A percentile compares a stretch with the other conserved stretches of the same genome.
Conservation (phyloP, 1,140 invertebrate genomes). For the Trissolcus basalis region DNA sequence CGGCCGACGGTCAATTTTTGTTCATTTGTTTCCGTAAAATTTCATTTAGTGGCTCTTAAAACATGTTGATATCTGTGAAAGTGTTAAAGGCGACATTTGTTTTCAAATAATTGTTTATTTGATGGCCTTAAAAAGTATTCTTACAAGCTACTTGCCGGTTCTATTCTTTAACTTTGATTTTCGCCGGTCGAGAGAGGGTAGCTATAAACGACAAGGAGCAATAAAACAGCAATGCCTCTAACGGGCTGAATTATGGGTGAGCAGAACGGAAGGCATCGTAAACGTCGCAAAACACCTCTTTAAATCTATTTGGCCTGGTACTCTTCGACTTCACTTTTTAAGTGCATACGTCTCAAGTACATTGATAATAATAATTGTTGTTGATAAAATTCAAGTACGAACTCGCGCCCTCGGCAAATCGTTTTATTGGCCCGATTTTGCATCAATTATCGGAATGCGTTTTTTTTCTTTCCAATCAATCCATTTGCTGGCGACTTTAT, state of each 20-base stretch:
- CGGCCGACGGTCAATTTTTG: constrained; percentile 7
- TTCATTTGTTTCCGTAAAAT: constrained; percentile 10
- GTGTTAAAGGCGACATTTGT: constrained; percentile 44
- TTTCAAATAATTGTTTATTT: constrained; percentile 55
- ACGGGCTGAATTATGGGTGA: constrained; percentile 69
- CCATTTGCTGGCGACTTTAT: neutral
- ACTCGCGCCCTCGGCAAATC: neutral
- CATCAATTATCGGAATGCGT: neutral
- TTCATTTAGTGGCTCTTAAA: constrained; percentile 20
- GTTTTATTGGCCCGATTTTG: neutral
- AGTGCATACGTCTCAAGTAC: constrained; percentile 24
- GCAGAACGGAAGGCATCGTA: constrained; percentile 61
- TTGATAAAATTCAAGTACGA: constrained; percentile 27
- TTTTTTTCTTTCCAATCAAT: neutral
- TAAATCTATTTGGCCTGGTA: constrained; percentile 60
- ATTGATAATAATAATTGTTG: constrained; percentile 52
- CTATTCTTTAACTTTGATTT: constrained; percentile 58
- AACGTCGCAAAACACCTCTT: constrained; percentile 62
- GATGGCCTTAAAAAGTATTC: constrained; percentile 46
- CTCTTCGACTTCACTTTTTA: constrained; percentile 52
- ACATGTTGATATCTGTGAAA: constrained; percentile 29
- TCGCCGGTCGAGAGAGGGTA: constrained; percentile 52
- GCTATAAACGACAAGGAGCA: constrained; percentile 62
- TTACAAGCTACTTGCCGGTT: constrained; percentile 45
- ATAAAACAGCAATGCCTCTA: constrained; percentile 64